These are phyloP conservation scores for Catharus bicknelli DNA, from an alignment of 2,113 vertebrate genomes.

Conservation along the genomic window DNA sequence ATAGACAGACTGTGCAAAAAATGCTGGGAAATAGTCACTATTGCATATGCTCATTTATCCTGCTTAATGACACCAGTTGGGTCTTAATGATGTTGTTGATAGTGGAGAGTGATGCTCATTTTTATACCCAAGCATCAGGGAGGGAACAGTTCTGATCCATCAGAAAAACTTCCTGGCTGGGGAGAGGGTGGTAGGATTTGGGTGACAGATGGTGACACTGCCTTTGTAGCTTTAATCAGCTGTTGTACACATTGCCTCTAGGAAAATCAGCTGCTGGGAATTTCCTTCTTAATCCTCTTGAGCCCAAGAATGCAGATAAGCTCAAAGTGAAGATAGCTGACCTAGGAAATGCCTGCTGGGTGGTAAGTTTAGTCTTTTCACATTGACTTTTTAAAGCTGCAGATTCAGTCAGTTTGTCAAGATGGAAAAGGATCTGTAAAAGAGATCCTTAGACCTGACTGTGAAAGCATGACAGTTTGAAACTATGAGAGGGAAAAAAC, in stretches of 20 bases:
- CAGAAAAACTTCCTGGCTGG: not conserved
- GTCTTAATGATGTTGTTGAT: not conserved
- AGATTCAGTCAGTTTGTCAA: not conserved
- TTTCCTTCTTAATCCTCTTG: constrained; percentile 92
- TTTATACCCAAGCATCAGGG: not conserved
- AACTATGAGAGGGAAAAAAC: rapidly evolving
- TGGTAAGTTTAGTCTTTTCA: constrained; percentile 82
- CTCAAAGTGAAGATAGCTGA: constrained; percentile 97
- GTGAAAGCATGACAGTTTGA: not conserved
- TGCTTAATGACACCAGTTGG: not conserved
- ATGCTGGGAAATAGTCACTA: not conserved
- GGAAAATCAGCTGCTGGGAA: constrained; percentile 85
- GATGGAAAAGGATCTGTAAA: not conserved
- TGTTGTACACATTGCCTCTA: constrained; percentile 58
- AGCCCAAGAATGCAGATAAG: constrained; percentile 91
- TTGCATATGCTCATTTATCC: not conserved
- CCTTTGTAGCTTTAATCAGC: constrained; percentile 20
- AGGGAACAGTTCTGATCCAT: not conserved
- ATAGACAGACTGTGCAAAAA: not conserved
- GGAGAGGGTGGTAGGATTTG: not conserved
- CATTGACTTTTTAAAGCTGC: not conserved
- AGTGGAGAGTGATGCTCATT: not conserved
- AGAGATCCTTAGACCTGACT: not conserved
- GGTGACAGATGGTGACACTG: constrained; percentile 23
- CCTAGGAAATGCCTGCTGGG: constrained; percentile 98